Base-by-base conservation (phyloP, 2,797 vertebrate species). In the Gadopsis marmoratus region DNA sequence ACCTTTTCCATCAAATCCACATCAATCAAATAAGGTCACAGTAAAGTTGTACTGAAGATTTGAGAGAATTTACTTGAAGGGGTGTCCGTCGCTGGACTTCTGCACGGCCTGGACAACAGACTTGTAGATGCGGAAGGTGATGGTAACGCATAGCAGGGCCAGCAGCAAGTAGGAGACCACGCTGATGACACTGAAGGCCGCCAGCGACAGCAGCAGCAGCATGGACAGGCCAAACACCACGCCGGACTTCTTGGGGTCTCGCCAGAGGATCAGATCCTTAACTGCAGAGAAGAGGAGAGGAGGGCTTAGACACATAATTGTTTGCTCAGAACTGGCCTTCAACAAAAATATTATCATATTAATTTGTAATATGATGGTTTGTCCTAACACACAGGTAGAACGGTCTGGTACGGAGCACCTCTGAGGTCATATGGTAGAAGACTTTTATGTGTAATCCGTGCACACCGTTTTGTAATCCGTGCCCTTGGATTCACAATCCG, bases 101-200 rank as follows among this genome's bases (percentile, higher is more conserved):
- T 97, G 97, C 82, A 98, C 96, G 0, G 97, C 97, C 91, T 98
- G 97, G 83, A 98, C 92, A 64, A 98, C 96, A 0, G 96, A 97
- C 91, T 97, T 97, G 94, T 97, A 98, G 94, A 98, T 94, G 86
- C 97, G 96, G 95, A 97, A 98, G 94, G 96, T 95, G 95, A 98
- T 98, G 93, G 97, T 98, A 92, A 98, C 97, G 0, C 96, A 96
- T 43, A 98, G 96, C 83, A 98, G 94, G 10, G 97, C 96, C 87
- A 98, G 95, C 75, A 98, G 95, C 89, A 98, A 95, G 94, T 98
- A 97, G 81, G 97, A 97, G 35, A 88, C 71, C 89, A 98, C 97
- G 47, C 97, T 98, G 95, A 98, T 97, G 89, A 97, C 95, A 66
- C 97, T 98, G 94, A 98, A 98, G 7, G 97, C 97, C 0, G 97